Evolutionary conservation across 2,797 vertebrate species (phyloP).

Genomic region (Bradypodion pumilum): DNA sequence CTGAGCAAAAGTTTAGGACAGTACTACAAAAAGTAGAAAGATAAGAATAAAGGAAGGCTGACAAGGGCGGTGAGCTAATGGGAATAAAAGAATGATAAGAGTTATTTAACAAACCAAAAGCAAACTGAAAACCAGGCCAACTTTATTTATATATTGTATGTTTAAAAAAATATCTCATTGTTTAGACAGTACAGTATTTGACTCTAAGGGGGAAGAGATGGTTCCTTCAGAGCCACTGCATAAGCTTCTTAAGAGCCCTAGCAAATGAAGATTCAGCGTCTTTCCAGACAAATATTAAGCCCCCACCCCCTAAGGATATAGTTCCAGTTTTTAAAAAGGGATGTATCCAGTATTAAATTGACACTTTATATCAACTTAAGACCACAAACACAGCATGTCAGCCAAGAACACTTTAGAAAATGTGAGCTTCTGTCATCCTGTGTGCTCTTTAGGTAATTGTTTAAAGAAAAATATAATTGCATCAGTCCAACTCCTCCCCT

Average conservation of each 20-base stretch:
- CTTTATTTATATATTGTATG: background rate
- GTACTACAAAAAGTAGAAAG: background rate
- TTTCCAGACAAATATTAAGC: slow-evolving; percentile 14
- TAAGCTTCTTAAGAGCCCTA: slow-evolving; percentile 27
- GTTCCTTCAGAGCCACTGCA: background rate
- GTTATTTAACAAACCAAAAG: slow-evolving; percentile 8
- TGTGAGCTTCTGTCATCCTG: background rate
- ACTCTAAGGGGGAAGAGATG: slow-evolving; percentile 10
- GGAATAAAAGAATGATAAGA: background rate
- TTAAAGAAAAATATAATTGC: background rate
- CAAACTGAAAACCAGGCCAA: slow-evolving; percentile 19
- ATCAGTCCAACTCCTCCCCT: background rate
- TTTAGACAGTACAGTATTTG: slow-evolving; percentile 21
- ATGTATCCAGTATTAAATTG: slow-evolving; percentile 18
- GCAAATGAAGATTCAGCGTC: slow-evolving; percentile 13
- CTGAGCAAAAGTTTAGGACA: background rate
- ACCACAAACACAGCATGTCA: slow-evolving; percentile 1
- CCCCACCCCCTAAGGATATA: slow-evolving; percentile 9
- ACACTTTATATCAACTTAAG: slow-evolving; percentile 8
- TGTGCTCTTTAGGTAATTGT: background rate
- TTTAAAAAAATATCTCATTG: slow-evolving; percentile 4
- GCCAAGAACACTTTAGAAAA: slow-evolving; percentile 4
- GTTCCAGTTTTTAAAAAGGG: background rate
- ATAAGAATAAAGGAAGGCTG: background rate
- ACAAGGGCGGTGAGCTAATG: background rate